Conservation (phyloP, 1,140 invertebrate genomes). For the Drosophila suzukii region DNA sequence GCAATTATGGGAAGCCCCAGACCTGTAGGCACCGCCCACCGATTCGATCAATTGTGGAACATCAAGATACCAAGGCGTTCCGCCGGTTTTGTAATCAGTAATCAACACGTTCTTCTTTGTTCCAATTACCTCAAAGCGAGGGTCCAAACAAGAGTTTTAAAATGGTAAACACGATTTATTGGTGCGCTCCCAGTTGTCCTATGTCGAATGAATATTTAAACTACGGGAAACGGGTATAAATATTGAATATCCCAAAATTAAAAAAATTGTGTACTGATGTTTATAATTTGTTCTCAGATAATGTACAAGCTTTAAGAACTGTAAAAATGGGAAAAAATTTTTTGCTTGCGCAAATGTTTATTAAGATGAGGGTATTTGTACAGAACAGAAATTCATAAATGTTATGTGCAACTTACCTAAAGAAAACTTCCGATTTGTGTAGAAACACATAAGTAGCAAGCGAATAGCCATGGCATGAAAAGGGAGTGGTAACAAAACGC, state of each 20-base stretch:
- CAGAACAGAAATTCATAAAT: too few relatives aligned
- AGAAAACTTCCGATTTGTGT: too few relatives aligned
- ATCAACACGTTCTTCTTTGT: conserved; percentile 33
- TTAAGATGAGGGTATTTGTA: background rate
- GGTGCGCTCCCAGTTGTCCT: conserved; percentile 11
- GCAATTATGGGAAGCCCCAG: conserved; percentile 32
- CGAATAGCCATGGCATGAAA: too few relatives aligned
- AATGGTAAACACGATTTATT: conserved; percentile 31
- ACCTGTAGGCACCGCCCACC: conserved; percentile 6
- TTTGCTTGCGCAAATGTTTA: background rate
- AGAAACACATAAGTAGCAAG: too few relatives aligned
- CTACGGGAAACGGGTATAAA: too few relatives aligned
- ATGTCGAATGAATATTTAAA: background rate
- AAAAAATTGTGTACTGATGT: too few relatives aligned
- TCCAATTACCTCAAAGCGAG: conserved; percentile 36
- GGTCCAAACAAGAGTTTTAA: conserved; percentile 1
- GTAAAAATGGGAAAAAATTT: too few relatives aligned
- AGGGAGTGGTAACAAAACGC: too few relatives aligned
- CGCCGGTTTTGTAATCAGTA: conserved; percentile 24
- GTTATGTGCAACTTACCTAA: too few relatives aligned
- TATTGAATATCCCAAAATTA: too few relatives aligned
- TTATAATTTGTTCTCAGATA: too few relatives aligned
- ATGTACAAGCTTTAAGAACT: too few relatives aligned
- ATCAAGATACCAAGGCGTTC: conserved; percentile 13
- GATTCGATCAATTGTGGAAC: conserved; percentile 25